Base-by-base conservation (phyloP, 2,888 invertebrate genomes). In the Tromatobia lineatoria region DNA sequence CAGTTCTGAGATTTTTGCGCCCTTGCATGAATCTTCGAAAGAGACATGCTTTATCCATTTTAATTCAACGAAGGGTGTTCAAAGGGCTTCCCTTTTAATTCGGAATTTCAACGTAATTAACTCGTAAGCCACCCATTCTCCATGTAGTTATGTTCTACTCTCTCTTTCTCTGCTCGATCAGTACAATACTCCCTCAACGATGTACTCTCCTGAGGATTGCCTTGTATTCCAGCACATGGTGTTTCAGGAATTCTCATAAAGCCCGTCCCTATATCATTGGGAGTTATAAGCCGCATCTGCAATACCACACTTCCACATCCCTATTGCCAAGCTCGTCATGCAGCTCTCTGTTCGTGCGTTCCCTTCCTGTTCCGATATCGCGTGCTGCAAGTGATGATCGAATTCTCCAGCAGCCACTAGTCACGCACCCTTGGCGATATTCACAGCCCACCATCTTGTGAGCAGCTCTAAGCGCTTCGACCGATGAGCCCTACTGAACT, bases 161-260 rank as follows among this genome's bases (percentile, higher is more conserved):
- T 7, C 25, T 38, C 25, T 54, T 20, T 54, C 29, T 23, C 25
- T 18, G 13, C 34, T 25, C 52, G n/a, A 29, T 47, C 45, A 38
- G n/a, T 45, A 47, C 42, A 45, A 79, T 34, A 38, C 47, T 15
- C 15, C 52, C 34, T 11, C 15, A 4, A n/a, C 70, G 54, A 54
- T 45, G 45, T 54, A 23, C 61, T 61, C 47, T 4, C n/a, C 4
- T 10, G 59, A 6, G 50, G 54, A 73, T 74, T 45, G 52, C 42
- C 38, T 71, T 15, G 67, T 20, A 45, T 38, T 20, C 69, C 20
- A 42, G 15, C 38, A 61, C 54, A 69, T 61, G 57, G 59, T 69
- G 42, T 61, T 80, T 69, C 25, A 69, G 80, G 61, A 80, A 80
- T 80, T 74, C 74, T 80, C 67, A 69, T 74, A 80, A 80, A 75